phyloP scores from a whole-genome alignment of 2,888 invertebrate species.

The Aphrophora alni region DNA sequence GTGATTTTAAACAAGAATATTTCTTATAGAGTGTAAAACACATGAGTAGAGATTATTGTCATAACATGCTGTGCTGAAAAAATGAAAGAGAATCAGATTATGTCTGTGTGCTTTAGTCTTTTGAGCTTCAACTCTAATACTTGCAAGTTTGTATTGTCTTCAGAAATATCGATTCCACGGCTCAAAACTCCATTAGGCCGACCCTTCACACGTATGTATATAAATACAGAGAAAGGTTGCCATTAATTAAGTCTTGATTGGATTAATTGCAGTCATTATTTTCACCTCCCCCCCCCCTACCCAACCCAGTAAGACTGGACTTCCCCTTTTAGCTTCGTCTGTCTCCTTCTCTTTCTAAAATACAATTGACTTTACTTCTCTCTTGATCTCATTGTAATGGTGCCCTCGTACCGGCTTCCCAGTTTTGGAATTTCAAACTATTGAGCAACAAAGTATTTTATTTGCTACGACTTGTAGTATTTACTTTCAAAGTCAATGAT shows the following conservation, averaged over 20 bases:
- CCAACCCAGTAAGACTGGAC: not conserved
- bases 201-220: conserved; percentile 30
- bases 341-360: not conserved
- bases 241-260: conserved; percentile 62
- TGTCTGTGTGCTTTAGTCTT: too few species aligned
- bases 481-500: not conserved
- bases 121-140: not conserved
- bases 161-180: conserved; percentile 29
- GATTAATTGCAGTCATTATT: conserved; percentile 64
- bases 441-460: not conserved
- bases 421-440: not conserved
- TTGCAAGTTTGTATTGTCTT: conserved; percentile 21
- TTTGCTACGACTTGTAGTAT: not conserved
- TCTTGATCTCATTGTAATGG: not conserved
- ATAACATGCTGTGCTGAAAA: too few species aligned
- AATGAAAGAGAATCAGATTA: too few species aligned
- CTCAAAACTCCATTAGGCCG: conserved; percentile 34
- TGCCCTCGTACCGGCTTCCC: not conserved
- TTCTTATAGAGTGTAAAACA: too few species aligned
- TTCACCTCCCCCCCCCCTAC: conserved; percentile 49
- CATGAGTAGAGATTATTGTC: too few species aligned
- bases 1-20: too few species aligned
- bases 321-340: not conserved
- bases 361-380: not conserved
- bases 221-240: conserved; percentile 59